Evolutionary conservation across 64 coral and sea anemone genomes (phyloP), one percentile per base, ranked within the genome.

Genomic region (Stichodactyla helianthus): DNA sequence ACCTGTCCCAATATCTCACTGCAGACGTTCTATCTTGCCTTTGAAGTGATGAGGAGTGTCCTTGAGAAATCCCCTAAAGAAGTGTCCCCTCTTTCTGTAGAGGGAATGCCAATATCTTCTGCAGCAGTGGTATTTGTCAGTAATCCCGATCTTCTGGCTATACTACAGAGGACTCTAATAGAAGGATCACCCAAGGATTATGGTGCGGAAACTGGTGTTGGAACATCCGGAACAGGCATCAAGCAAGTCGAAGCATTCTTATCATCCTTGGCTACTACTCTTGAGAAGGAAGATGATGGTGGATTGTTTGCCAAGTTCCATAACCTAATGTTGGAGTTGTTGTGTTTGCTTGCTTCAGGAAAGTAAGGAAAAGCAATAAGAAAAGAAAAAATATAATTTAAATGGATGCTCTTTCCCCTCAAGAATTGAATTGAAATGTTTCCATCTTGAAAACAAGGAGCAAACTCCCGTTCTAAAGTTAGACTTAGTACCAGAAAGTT

Each of bases 161-260:
- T 92, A 53, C 67, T 92, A 50, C 59, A 87, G 19, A 87, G 58
- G 9, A 78, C 86, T 4, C 18, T 92, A 27, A 71, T 53, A 19
- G 83, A 84, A 84, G 59, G 83, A 54, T 84, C 83, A 3, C 83
- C 83, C 53, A 59, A 50, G 55, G 83, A 84, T 84, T 84, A 84
- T 84, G 83, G 83, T 17, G 52, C 83, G 0, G 83, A 58, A 16
- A 63, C 59, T 6, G 83, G 83, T 27, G 83, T 84, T 14, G 83
- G 83, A 16, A 84, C 83, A 63, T 55, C 83, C 17, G 83, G 83
- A 20, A 85, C 90, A 17, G 86, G 78, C 80, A 62, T 86, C 7
- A 92, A 92, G 65, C 85, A 79, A 18, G 90, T 92, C 0, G 86
- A 92, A 83, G 77, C 79, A 6, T 92, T 92, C 64, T 74, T 92